Percentiles rank a stretch among this genome's conserved stretches.
These are phyloP conservation scores for Octodonta nipae DNA, from an alignment of 2,888 invertebrate species.

Conservation along the genomic window DNA sequence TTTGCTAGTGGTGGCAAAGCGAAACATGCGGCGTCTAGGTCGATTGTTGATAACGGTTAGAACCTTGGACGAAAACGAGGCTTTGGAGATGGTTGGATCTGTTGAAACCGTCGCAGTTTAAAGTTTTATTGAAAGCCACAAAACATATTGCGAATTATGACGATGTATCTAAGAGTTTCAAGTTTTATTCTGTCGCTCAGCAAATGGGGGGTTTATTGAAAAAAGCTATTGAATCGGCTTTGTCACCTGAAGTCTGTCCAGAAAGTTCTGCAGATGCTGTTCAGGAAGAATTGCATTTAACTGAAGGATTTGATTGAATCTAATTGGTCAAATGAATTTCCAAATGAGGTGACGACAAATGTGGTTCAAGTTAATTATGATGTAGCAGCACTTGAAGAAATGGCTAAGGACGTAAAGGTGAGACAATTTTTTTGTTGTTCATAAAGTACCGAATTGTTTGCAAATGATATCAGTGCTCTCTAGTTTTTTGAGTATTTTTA, in stretches of 20 bases:
- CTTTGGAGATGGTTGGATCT: not conserved
- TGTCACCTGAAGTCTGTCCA: constrained; percentile 6
- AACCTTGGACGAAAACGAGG: not conserved
- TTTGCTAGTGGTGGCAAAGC: constrained; percentile 12
- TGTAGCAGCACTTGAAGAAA: not conserved
- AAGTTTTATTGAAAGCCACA: constrained; percentile 3
- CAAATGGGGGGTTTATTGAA: constrained; percentile 12
- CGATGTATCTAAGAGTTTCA: constrained; percentile 4
- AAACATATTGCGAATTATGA: constrained; percentile 4
- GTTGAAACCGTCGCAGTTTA: constrained; percentile 1
- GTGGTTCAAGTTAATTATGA: not conserved
- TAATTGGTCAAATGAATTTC: constrained; percentile 6
- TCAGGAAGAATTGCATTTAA: constrained; percentile 2
- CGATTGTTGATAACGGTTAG: constrained; percentile 5
- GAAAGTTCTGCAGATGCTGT: not conserved
- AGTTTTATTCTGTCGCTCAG: constrained; percentile 8
- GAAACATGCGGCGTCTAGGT: constrained; percentile 9
- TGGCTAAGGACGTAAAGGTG: not conserved
- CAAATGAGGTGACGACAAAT: constrained; percentile 1
- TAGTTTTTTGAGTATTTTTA: too few relatives aligned
- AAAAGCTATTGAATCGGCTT: constrained; percentile 6
- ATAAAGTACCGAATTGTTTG: not conserved
- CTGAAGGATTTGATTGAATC: constrained; percentile 3
- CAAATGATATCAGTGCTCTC: too few relatives aligned
- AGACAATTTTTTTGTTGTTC: not conserved